These are phyloP conservation scores for Steromphala cineraria DNA, from an alignment of 2,888 invertebrate genomes.

Conservation along the genomic window DNA sequence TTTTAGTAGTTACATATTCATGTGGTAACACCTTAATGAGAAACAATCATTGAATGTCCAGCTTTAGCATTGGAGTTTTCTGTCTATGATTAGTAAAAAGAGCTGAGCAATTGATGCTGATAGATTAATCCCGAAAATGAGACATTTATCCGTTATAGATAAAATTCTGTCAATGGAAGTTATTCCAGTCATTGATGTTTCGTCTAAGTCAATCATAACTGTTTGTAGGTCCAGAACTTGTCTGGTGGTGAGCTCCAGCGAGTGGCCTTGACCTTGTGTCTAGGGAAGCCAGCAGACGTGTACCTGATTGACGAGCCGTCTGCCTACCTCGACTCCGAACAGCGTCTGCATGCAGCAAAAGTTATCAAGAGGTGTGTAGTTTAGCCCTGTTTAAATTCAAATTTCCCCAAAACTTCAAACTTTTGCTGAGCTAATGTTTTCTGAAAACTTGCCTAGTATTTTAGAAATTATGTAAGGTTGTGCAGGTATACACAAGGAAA, in stretches of 20 bases:
- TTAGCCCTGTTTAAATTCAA: too few species aligned
- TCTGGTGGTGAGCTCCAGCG: constrained; percentile 99
- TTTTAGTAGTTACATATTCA: too few species aligned
- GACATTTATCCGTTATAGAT: too few species aligned
- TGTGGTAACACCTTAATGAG: too few species aligned
- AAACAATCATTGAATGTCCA: too few species aligned
- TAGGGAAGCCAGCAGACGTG: constrained; percentile 99
- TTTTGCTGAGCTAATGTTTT: too few species aligned
- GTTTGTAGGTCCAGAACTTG: constrained; percentile 85
- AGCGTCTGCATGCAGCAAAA: constrained; percentile 99
- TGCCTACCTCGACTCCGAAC: constrained; percentile 99
- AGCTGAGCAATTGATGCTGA: not conserved
- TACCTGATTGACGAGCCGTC: constrained; percentile 99
- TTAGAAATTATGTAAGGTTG: too few species aligned
- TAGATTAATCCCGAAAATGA: constrained; percentile 1
- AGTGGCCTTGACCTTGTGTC: constrained; percentile 95
- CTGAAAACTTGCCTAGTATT: too few species aligned
- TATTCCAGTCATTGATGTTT: too few species aligned
- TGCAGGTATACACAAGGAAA: too few species aligned
- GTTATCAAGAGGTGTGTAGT: constrained; percentile 91
- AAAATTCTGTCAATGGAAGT: too few species aligned
- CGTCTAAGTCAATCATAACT: not conserved
- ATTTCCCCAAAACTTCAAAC: too few species aligned
- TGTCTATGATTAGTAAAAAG: not conserved
- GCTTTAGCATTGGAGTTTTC: not conserved